These are phyloP conservation scores for Nephrotoma guestfalica DNA, from an alignment of 2,888 invertebrate species.

Conservation along the genomic window DNA sequence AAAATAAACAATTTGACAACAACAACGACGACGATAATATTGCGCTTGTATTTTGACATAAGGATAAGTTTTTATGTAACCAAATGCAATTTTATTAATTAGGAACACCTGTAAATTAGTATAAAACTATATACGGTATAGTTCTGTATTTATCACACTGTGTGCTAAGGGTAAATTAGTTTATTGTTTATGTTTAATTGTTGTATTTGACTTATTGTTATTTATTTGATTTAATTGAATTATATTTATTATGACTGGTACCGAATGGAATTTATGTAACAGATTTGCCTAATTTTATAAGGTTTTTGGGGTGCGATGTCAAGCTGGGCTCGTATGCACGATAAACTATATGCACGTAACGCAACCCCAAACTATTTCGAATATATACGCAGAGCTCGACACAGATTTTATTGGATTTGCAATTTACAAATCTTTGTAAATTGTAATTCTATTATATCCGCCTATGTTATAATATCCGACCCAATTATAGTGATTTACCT, in stretches of 20 bases:
- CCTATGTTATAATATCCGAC: background rate
- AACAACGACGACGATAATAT: background rate
- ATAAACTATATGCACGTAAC: background rate
- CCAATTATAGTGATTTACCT: background rate
- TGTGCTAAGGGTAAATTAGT: background rate
- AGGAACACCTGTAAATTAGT: background rate
- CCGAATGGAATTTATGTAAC: background rate
- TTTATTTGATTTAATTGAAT: background rate
- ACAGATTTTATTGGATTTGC: background rate
- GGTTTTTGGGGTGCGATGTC: background rate
- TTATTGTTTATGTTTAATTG: background rate
- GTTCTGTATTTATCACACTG: background rate
- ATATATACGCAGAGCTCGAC: background rate
- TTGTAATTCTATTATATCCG: background rate
- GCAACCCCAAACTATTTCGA: background rate
- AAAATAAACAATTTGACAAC: background rate
- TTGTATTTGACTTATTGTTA: background rate
- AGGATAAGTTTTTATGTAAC: background rate
- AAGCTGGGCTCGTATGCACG: background rate
- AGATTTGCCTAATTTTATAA: background rate
- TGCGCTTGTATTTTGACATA: background rate
- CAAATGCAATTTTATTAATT: background rate
- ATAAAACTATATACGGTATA: background rate
- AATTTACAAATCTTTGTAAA: background rate
- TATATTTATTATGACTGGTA: background rate